Evolutionary conservation across 2,888 invertebrate genomes (phyloP).

Genomic region (Anodontia alba): DNA sequence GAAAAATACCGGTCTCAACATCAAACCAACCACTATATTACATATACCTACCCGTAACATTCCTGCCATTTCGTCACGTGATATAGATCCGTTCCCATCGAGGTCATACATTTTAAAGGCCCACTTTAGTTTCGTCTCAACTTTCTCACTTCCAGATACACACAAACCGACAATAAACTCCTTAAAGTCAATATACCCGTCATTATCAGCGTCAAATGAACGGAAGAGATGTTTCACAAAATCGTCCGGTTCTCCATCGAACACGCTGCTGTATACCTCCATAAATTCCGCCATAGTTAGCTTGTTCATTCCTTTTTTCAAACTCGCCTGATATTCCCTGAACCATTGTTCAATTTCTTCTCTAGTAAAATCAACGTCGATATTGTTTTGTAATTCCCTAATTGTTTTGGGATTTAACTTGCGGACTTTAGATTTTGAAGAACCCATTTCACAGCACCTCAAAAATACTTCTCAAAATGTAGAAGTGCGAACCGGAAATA

Average conservation of each 20-base stretch:
- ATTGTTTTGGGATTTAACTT: slow-evolving; percentile 53
- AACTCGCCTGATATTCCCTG: slow-evolving; percentile 28
- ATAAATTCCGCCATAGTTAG: slow-evolving; percentile 42
- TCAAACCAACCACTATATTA: too few relatives aligned
- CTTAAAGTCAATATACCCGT: slow-evolving; percentile 44
- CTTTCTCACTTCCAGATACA: slow-evolving; percentile 57
- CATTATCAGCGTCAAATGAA: slow-evolving; percentile 48
- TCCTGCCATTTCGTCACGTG: slow-evolving; percentile 61
- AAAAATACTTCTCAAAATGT: too few relatives aligned
- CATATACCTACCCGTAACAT: slow-evolving; percentile 56
- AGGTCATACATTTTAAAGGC: slow-evolving; percentile 69
- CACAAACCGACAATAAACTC: slow-evolving; percentile 66
- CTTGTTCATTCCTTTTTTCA: slow-evolving; percentile 24
- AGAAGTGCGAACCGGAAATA: too few relatives aligned
- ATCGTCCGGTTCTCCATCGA: slow-evolving; percentile 44
- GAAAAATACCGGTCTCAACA: too few relatives aligned
- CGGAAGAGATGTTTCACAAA: slow-evolving; percentile 55
- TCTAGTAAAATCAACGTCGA: slow-evolving; percentile 39
- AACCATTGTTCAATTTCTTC: slow-evolving; percentile 54
- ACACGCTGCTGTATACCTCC: slow-evolving; percentile 44
- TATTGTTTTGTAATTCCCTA: slow-evolving; percentile 27
- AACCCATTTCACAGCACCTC: slow-evolving; percentile 33
- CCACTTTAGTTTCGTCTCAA: slow-evolving; percentile 63
- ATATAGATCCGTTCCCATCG: slow-evolving; percentile 65
- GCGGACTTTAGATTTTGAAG: slow-evolving; percentile 45